These are phyloP conservation scores for Drosophila robusta DNA, from an alignment of 2,888 invertebrate species.

Conservation along the genomic window DNA sequence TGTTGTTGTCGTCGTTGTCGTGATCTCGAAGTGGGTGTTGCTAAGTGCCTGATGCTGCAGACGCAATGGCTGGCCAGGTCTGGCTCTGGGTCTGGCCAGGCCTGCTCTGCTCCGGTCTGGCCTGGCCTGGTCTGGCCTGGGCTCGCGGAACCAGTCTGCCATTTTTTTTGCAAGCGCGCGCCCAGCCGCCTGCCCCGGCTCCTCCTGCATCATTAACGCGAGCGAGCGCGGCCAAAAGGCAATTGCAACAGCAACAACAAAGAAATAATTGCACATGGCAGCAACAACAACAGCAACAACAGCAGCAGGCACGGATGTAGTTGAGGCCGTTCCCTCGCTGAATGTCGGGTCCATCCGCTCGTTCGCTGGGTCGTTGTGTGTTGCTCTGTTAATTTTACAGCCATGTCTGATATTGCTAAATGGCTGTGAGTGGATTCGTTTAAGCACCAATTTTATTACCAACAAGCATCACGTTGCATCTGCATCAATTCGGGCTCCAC, in stretches of 20 bases:
- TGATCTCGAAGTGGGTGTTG: slow-evolving; percentile 78
- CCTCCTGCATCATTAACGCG: slow-evolving; percentile 76
- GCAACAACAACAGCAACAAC: slow-evolving; percentile 26
- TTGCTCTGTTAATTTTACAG: slow-evolving; percentile 81
- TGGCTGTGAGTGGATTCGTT: slow-evolving; percentile 84
- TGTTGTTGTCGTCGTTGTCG: slow-evolving; percentile 44
- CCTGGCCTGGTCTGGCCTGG: not conserved
- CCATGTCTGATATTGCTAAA: slow-evolving; percentile 83
- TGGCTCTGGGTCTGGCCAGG: slow-evolving; percentile 1
- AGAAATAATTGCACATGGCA: slow-evolving; percentile 61
- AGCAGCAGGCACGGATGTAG: slow-evolving; percentile 33
- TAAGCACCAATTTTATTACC: slow-evolving; percentile 84
- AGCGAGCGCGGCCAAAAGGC: slow-evolving; percentile 48
- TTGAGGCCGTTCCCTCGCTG: slow-evolving; percentile 58
- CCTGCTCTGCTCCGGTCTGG: not conserved
- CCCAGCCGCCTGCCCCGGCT: slow-evolving; percentile 38
- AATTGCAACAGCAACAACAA: slow-evolving; percentile 56
- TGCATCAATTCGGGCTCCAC: slow-evolving; percentile 66
- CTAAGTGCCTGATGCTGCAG: slow-evolving; percentile 73
- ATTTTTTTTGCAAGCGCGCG: slow-evolving; percentile 58
- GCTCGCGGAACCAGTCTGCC: slow-evolving; percentile 71
- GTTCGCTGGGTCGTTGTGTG: slow-evolving; percentile 56
- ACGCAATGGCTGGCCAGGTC: slow-evolving; percentile 78
- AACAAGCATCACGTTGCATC: slow-evolving; percentile 81
- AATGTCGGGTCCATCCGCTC: slow-evolving; percentile 41